These are phyloP conservation scores for Cladorhizidae sp. DNA, from an alignment of 37 sponge, comb jelly and placozoan genomes.

Conservation along the genomic window DNA sequence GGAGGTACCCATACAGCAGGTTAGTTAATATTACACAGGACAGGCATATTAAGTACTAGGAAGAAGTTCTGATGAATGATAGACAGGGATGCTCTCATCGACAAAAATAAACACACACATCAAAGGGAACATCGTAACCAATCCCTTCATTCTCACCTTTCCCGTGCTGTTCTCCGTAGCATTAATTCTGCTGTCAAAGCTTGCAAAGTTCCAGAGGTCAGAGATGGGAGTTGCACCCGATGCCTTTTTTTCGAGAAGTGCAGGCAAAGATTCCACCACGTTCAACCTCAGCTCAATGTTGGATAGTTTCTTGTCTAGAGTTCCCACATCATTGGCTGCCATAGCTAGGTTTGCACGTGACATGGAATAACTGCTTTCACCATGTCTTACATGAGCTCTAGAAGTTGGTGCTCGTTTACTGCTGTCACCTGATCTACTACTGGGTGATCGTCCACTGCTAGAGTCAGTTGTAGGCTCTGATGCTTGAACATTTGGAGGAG, in stretches of 20 bases:
- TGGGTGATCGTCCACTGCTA: background rate
- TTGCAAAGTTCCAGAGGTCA: conserved; percentile 90
- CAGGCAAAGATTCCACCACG: conserved; percentile 67
- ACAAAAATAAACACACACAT: too few relatives aligned
- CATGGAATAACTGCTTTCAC: background rate
- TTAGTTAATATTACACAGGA: too few relatives aligned
- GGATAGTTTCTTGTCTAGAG: conserved; percentile 66
- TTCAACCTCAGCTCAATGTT: conserved; percentile 68
- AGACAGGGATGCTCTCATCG: too few relatives aligned
- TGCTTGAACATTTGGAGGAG: background rate
- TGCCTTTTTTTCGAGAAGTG: conserved; percentile 65
- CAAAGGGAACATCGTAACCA: too few relatives aligned
- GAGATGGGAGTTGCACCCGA: conserved; percentile 74
- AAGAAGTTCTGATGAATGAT: too few relatives aligned
- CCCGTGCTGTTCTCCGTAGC: conserved; percentile 78
- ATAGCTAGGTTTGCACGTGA: conserved; percentile 41
- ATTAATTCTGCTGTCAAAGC: conserved; percentile 75
- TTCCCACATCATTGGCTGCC: conserved; percentile 71
- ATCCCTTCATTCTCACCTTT: conserved; percentile 43
- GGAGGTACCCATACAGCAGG: too few relatives aligned
- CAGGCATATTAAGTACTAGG: too few relatives aligned
- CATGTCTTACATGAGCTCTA: background rate
- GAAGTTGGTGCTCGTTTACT: background rate
- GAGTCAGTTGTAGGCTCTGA: background rate
- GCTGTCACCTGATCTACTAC: background rate